These are phyloP conservation scores for Thunnus albacares DNA, from an alignment of 2,797 vertebrate species.

Conservation along the genomic window DNA sequence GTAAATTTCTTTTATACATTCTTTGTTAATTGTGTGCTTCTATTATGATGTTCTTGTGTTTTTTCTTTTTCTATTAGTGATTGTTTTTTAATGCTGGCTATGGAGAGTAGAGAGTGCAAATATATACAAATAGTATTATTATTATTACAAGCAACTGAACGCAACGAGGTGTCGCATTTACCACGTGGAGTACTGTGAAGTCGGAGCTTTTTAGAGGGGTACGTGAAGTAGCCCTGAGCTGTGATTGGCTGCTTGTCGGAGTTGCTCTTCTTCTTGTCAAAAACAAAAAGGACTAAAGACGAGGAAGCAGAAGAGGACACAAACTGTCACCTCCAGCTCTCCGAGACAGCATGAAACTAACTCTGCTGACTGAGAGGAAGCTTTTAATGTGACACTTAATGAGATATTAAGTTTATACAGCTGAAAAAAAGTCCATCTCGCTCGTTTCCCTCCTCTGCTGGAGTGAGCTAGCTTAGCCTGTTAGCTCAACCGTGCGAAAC, in stretches of 20 bases:
- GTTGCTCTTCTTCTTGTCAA: not conserved
- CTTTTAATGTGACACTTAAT: not conserved
- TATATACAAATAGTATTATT: no score
- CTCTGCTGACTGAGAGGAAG: conserved; percentile 6
- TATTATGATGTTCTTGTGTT: no score
- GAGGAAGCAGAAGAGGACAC: not conserved
- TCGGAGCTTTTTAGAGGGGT: not conserved
- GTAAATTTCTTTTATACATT: no score
- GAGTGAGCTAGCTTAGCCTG: conserved; percentile 58
- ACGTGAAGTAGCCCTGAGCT: conserved; percentile 18
- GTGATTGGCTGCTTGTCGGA: conserved; percentile 64
- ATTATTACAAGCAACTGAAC: not conserved
- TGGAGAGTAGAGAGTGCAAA: no score
- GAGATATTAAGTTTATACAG: fast-evolving
- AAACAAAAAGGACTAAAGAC: not conserved
- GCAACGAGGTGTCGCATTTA: not conserved
- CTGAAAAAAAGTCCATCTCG: not conserved
- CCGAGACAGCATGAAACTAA: not conserved
- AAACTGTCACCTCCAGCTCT: not conserved
- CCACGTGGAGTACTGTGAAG: fast-evolving
- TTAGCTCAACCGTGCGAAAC: conserved; percentile 70
- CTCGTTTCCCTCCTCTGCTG: not conserved
- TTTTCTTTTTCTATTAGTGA: no score
- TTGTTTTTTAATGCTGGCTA: no score
- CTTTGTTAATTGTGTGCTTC: no score